Conservation (phyloP, 2,113 vertebrate genomes). For the Neolamprologus kungweensis region DNA sequence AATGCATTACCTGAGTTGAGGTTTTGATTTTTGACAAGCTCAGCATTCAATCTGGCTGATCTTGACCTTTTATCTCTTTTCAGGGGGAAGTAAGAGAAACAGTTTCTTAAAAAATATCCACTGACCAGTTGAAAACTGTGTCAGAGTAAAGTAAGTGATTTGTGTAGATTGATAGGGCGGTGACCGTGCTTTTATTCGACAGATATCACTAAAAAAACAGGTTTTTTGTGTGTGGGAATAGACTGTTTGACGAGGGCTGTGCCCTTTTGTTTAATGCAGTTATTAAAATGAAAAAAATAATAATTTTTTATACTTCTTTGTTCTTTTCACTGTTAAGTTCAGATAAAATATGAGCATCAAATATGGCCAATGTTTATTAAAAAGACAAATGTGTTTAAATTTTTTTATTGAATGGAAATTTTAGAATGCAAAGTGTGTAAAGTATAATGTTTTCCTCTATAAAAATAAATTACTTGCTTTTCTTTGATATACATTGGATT, state of each 20-base stretch:
- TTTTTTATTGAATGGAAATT: neutral
- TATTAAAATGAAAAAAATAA: neutral
- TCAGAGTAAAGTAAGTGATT: neutral
- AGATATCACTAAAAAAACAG: neutral
- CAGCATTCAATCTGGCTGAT: neutral
- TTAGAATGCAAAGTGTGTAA: neutral
- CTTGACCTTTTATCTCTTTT: neutral
- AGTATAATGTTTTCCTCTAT: neutral
- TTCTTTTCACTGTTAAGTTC: neutral
- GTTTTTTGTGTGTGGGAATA: neutral
- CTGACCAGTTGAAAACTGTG: neutral
- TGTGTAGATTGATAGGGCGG: neutral
- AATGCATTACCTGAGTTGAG: neutral
- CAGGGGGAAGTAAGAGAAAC: neutral
- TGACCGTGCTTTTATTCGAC: neutral
- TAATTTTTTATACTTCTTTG: neutral
- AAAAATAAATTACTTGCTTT: neutral
- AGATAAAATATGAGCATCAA: neutral
- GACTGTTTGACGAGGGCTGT: neutral
- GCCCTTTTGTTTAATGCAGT: neutral
- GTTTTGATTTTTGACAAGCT: neutral
- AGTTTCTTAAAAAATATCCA: neutral
- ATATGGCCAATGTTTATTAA: neutral
- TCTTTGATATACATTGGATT: neutral
- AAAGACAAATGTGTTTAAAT: neutral